Evolutionary conservation across 2,888 invertebrate species (phyloP).

Genomic region (Patella caerulea): DNA sequence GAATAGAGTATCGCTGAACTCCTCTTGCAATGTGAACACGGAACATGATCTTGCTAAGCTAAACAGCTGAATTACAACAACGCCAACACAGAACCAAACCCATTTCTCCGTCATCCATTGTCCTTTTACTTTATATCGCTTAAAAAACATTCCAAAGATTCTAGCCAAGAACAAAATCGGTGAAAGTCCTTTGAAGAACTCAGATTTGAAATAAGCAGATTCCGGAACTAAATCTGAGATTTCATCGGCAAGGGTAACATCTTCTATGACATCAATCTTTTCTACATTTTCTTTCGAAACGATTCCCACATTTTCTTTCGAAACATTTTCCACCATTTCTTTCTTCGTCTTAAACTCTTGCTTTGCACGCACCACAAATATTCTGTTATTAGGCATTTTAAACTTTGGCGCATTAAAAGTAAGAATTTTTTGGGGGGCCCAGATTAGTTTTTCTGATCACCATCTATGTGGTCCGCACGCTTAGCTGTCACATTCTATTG

Average conservation of each 20-base stretch:
- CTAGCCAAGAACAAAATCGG: neutral
- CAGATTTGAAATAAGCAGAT: neutral
- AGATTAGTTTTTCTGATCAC: too few species aligned
- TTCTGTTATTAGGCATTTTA: neutral
- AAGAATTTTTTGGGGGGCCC: too few species aligned
- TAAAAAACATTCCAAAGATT: neutral
- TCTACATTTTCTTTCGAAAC: too few species aligned
- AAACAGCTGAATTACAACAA: slow-evolving; percentile 29
- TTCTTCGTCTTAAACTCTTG: neutral
- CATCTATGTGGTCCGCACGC: too few species aligned
- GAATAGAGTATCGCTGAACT: slow-evolving; percentile 43
- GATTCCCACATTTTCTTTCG: too few species aligned
- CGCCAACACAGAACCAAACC: slow-evolving; percentile 33
- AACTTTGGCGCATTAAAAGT: too few species aligned
- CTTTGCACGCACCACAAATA: neutral
- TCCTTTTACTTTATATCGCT: slow-evolving; percentile 5
- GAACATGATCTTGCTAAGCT: slow-evolving; percentile 39
- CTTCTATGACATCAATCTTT: too few species aligned
- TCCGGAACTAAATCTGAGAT: neutral
- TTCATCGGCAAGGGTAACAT: neutral
- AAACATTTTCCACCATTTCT: too few species aligned
- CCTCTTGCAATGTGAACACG: slow-evolving; percentile 35
- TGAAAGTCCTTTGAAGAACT: neutral
- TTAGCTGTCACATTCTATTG: too few species aligned
- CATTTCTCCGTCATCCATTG: slow-evolving; percentile 27